Evolutionary conservation across 2,888 invertebrate genomes (phyloP), one percentile per base, ranked within the genome.

Genomic region (Argyra leucocephala): DNA sequence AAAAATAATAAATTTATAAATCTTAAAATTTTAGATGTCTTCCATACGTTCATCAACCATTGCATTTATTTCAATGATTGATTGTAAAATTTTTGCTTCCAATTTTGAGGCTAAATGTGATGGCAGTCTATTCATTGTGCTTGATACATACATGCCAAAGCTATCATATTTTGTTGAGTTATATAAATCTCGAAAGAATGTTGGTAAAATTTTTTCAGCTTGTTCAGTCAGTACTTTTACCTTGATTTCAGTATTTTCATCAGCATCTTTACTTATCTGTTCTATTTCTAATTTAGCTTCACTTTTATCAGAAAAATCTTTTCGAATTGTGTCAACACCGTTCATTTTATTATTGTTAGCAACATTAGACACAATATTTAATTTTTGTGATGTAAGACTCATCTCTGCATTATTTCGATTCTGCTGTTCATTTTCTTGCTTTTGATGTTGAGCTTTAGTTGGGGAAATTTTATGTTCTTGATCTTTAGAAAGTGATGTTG

Each of bases 121-220:
- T 22, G 73, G 73, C 65, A 79, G 73, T 63, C 78, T 75, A 70
- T 77, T 78, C 75, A 79, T 76, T 21, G 78, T 75, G 66, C 76
- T 78, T 18, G 78, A 76, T 65, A 79, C 78, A 62, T 79, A 79
- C 31, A 77, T 70, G 3, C 78, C 78, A 26, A 79, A 73, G 0
- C 77, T 76, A 67, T 75, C 77, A 66, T 78, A 77, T 18, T 77
- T 74, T 37, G 74, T 73, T 10, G 77, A 77, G 67, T 76, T 77
- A 71, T 78, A 78, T 24, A 78, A 72, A 72, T 78, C 77, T 67
- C 78, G 78, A 57, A 78, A 78, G 70, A 78, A 78, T 64, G 78
- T 77, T 22, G 77, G 78, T 61, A 78, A 77, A 68, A 78, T n/a
- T 23, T 22, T 23, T 59, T 59, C 59, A 23, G 23, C 18, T 23